Evolutionary conservation across 1,140 invertebrate species (phyloP), one percentile per base, ranked within the genome.

Genomic region (Drosophila neocordata): DNA sequence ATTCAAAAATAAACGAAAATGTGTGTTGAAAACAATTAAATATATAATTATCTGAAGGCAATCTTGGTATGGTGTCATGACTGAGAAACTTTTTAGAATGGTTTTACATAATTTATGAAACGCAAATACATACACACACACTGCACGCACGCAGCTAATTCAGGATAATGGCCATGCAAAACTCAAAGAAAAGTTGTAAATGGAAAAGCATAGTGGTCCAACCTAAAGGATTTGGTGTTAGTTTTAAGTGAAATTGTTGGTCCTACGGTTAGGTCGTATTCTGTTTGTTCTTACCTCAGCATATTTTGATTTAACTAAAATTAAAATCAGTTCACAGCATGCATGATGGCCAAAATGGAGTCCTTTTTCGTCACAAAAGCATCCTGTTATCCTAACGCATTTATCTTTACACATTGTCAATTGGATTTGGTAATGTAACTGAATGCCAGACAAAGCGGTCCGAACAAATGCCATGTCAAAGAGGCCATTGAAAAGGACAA

Each of bases 401-500:
- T 84, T 85, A 85, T 84, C 76, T 84, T 0, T 65, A 31, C 7
- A 48, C 41, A 85, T 68, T 80, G 77, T 35, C 81, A 85, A 85
- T 77, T 71, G 66, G 69, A 31, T 31, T 31, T 31, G 4, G 27
- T 31, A 31, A 31, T 31, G 27, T 31, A 31, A 31, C 27, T 31
- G 27, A 31, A 31, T 31, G 27, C 27, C 62, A 69, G 44, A 65
- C 69, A 67, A 76, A 73, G 72, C 57, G 73, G 57, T 20, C 69
- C 57, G 58, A 55, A 85, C 81, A 80, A 77, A 48, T 48, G 15
- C 15, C 66, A 63, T 63, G 38, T 62, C 69, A 75, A 63, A 71
- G 65, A 68, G 73, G 57, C 67, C 71, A 73, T 65, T 73, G 69
- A 73, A 73, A 73, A 65, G 71, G 69, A 73, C 69, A 73, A 73